A percentile compares a stretch with the other conserved stretches of the same genome.
phyloP scores from a whole-genome alignment of 2,797 vertebrate genomes.

The Varecia variegata region DNA sequence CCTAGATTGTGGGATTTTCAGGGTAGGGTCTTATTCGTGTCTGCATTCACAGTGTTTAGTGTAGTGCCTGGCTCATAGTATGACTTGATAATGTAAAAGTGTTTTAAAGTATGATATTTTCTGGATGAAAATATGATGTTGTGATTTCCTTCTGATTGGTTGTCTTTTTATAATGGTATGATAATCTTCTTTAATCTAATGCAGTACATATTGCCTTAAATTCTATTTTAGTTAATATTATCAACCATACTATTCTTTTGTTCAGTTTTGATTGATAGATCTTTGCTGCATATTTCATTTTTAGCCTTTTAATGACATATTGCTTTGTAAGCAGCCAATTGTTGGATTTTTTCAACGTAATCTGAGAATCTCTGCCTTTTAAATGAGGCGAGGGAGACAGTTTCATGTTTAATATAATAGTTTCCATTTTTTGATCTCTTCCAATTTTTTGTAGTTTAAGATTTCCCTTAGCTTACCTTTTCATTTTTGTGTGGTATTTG shows the following conservation, averaged over 20 bases:
- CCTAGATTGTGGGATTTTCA: neutral
- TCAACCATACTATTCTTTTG: neutral
- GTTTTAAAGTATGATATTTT: neutral
- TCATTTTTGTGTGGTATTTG: neutral
- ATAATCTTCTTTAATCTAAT: conserved; percentile 23
- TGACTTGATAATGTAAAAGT: neutral
- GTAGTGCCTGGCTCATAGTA: neutral
- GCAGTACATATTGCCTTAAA: neutral
- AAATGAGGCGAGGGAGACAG: neutral
- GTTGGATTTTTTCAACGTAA: neutral
- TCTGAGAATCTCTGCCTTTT: neutral
- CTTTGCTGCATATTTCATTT: conserved; percentile 11
- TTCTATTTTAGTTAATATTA: conserved; percentile 21
- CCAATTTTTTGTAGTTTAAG: neutral
- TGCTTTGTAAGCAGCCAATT: neutral
- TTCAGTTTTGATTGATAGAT: conserved; percentile 8
- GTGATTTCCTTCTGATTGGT: neutral
- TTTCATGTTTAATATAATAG: neutral
- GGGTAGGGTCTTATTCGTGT: neutral
- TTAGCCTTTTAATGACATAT: conserved; percentile 12
- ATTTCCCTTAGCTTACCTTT: neutral
- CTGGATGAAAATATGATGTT: neutral
- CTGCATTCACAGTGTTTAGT: neutral
- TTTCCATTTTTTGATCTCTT: neutral
- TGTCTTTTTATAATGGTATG: neutral